Conservation (phyloP, 2,888 invertebrate genomes). For the Orthosia gracilis region DNA sequence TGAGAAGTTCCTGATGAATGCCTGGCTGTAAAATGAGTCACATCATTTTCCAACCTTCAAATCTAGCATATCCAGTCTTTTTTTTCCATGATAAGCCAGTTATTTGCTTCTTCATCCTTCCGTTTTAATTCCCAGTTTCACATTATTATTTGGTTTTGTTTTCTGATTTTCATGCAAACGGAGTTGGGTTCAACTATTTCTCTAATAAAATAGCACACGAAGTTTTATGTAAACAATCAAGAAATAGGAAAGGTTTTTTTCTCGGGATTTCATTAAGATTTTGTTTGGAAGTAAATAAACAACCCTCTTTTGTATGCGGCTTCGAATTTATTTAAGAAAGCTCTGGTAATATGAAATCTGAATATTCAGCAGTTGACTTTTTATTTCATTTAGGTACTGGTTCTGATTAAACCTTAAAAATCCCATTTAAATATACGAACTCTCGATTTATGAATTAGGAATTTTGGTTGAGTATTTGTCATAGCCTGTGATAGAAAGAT, state of each 20-base stretch:
- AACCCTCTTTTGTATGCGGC: constrained; percentile 1
- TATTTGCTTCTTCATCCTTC: too few relatives aligned
- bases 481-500: too few relatives aligned
- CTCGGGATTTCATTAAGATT: constrained; percentile 20
- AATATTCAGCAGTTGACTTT: constrained; percentile 19
- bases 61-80: too few relatives aligned
- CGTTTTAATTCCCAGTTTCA: too few relatives aligned
- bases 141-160: too few relatives aligned
- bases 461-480: too few relatives aligned
- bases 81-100: too few relatives aligned
- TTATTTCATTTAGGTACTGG: constrained; percentile 3
- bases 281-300: constrained; percentile 26
- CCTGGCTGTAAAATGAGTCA: too few relatives aligned
- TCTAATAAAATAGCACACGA: background rate
- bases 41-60: too few relatives aligned
- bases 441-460: too few relatives aligned
- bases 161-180: background rate
- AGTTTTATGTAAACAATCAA: background rate
- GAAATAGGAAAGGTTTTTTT: constrained; percentile 12
- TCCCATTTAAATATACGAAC: background rate
- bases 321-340: constrained; percentile 4
- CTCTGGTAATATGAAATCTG: constrained; percentile 18
- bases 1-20: too few relatives aligned
- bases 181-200: background rate
- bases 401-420: constrained; percentile 5